These are phyloP conservation scores for Pogona vitticeps DNA, from an alignment of 2,113 vertebrate species.

Conservation along the genomic window DNA sequence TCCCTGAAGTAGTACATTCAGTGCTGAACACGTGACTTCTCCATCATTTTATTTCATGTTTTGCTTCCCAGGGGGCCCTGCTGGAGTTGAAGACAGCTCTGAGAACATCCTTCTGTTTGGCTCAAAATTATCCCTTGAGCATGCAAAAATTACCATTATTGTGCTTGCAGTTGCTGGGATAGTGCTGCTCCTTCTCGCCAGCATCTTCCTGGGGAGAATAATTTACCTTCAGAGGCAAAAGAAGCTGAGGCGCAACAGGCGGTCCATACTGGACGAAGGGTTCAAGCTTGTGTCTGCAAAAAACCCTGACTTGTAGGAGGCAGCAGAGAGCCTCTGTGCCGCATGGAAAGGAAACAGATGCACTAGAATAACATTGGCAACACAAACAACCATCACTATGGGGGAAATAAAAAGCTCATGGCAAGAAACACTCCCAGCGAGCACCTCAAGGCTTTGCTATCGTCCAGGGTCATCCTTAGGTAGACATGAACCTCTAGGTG, in stretches of 20 bases:
- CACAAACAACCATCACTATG: too few species aligned
- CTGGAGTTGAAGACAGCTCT: conserved; percentile 40
- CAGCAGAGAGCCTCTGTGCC: neutral
- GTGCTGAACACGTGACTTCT: neutral
- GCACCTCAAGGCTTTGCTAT: neutral
- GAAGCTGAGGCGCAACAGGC: conserved; percentile 72
- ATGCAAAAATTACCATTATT: conserved; percentile 61
- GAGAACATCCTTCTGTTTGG: conserved; percentile 68
- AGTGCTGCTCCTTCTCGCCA: conserved; percentile 60
- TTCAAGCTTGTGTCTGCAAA: conserved; percentile 76
- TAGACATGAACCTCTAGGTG: too few species aligned
- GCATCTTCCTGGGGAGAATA: conserved; percentile 63
- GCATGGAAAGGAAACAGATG: too few species aligned
- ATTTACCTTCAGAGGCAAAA: conserved; percentile 68
- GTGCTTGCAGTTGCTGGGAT: conserved; percentile 51
- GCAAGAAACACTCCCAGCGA: neutral
- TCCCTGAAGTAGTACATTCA: neutral
- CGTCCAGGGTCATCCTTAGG: fast-evolving
- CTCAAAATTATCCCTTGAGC: conserved; percentile 47
- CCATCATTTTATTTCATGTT: conserved; percentile 32
- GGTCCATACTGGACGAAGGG: conserved; percentile 79
- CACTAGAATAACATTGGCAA: neutral
- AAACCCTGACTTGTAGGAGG: conserved; percentile 55
- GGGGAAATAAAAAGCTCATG: neutral
- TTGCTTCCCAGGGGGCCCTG: conserved; percentile 41